Conservation (phyloP, 2,888 invertebrate genomes). For the Stegana nigrithorax region DNA sequence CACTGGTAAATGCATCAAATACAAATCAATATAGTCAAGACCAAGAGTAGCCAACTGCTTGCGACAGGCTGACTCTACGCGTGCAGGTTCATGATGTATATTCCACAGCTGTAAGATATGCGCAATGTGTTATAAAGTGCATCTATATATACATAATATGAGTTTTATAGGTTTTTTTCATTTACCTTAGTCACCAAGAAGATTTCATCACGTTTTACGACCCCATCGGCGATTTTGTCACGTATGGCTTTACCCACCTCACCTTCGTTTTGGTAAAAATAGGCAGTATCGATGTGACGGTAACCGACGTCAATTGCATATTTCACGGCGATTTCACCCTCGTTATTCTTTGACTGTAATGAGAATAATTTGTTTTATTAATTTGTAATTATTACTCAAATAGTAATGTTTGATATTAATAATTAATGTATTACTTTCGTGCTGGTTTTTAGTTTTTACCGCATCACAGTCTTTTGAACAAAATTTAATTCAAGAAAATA, state of each 20-base stretch:
- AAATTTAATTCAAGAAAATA: too few relatives aligned
- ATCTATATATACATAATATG: background rate
- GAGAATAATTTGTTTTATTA: too few relatives aligned
- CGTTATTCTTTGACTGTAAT: constrained; percentile 74
- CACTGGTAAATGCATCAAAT: constrained; percentile 84
- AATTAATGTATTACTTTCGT: too few relatives aligned
- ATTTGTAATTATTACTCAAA: too few relatives aligned
- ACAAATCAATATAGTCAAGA: constrained; percentile 81
- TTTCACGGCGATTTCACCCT: constrained; percentile 75
- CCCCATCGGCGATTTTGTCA: constrained; percentile 74
- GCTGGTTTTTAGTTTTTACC: too few relatives aligned
- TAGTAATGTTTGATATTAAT: too few relatives aligned
- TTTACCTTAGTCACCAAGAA: constrained; percentile 73
- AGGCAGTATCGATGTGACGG: constrained; percentile 76
- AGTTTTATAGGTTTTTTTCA: background rate
- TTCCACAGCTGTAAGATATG: constrained; percentile 47
- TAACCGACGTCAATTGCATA: constrained; percentile 81
- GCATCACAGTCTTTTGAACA: too few relatives aligned
- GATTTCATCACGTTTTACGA: constrained; percentile 76
- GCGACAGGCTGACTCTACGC: constrained; percentile 68
- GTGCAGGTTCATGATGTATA: constrained; percentile 45
- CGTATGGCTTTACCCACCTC: constrained; percentile 77
- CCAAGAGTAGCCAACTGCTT: constrained; percentile 74
- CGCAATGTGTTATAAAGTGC: too few relatives aligned
- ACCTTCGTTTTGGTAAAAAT: constrained; percentile 76